These are phyloP conservation scores for Xyliphius kryptos DNA, from an alignment of 2,113 vertebrate species.

Conservation along the genomic window DNA sequence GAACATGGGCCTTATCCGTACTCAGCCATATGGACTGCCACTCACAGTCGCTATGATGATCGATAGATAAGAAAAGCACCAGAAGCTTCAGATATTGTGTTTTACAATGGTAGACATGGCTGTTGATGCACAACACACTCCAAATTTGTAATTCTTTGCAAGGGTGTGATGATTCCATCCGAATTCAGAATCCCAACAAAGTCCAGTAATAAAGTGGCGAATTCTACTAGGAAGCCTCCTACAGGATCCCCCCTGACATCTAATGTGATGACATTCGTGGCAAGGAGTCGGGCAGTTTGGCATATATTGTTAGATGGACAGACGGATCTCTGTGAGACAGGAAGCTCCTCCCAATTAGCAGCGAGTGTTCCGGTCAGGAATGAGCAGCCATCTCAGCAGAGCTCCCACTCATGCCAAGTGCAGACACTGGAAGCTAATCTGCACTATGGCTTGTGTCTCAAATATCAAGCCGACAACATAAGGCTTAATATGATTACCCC, in stretches of 20 bases:
- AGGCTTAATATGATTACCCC: conserved; percentile 1
- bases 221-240: no score
- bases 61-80: not conserved
- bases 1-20: conserved; percentile 28
- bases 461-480: no score
- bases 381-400: conserved; percentile 36
- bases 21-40: conserved; percentile 35
- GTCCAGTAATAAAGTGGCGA: not conserved
- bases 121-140: no score
- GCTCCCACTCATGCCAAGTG: conserved; percentile 24
- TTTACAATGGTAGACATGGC: not conserved
- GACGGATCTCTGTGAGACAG: conserved; percentile 43
- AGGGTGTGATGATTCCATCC: no score
- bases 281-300: conserved; percentile 38
- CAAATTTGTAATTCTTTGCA: no score
- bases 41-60: conserved; percentile 14
- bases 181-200: no score
- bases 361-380: conserved; percentile 38
- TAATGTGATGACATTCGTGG: conserved; percentile 32
- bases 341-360: conserved; percentile 43
- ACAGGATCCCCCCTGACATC: conserved; percentile 21
- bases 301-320: conserved; percentile 38
- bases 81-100: not conserved
- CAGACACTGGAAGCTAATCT: conserved; percentile 13
- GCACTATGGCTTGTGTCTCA: conserved; percentile 21